Conservation (phyloP, 2,888 invertebrate species). For the Temnothorax ravouxi region DNA sequence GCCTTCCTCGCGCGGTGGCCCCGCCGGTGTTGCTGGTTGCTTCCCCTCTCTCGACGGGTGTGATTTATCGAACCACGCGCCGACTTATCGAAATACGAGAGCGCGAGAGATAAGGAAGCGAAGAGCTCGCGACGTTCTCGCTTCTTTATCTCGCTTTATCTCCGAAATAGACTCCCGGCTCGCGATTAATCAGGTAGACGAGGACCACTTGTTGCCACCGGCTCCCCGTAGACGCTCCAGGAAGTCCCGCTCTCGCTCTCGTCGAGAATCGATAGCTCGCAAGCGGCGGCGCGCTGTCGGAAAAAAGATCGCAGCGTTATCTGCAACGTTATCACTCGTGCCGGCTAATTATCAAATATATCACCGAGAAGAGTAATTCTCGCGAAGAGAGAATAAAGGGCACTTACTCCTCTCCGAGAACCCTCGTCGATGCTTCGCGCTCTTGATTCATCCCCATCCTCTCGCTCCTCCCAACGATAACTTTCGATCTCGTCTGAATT, state of each 20-base stretch:
- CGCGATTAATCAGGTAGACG: no score
- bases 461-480: background rate
- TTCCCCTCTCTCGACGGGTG: no score
- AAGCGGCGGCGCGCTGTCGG: background rate
- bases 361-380: background rate
- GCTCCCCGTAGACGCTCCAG: background rate
- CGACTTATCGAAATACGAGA: no score
- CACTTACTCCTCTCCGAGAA: background rate
- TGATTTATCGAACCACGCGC: no score
- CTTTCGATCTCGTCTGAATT: background rate
- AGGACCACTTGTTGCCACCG: background rate
- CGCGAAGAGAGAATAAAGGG: background rate
- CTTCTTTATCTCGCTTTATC: no score
- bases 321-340: background rate
- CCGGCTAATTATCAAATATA: background rate
- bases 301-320: background rate
- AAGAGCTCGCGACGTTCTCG: no score
- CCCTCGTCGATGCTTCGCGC: background rate
- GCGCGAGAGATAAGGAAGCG: no score
- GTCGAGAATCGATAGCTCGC: constrained; percentile 9
- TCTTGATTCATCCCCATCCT: no score
- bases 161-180: no score
- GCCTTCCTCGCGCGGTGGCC: no score
- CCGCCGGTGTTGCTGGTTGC: no score
- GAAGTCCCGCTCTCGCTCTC: background rate